These are phyloP conservation scores for Xiphophorus birchmanni DNA, from an alignment of 2,797 vertebrate genomes.

Conservation along the genomic window DNA sequence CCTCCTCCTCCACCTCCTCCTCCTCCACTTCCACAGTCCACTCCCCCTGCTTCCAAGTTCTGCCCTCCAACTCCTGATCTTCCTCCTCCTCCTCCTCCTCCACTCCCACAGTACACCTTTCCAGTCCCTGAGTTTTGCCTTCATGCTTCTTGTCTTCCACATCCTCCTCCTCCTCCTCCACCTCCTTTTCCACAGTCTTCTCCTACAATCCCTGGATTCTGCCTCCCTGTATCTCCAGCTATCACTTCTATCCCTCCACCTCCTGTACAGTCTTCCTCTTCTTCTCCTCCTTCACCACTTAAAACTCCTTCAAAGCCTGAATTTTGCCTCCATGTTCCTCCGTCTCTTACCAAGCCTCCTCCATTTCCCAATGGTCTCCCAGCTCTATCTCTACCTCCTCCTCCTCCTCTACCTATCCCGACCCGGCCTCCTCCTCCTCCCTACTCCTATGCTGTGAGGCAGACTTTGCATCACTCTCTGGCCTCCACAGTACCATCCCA, in stretches of 20 bases:
- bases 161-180: neutral
- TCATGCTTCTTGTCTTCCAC: slow-evolving; percentile 17
- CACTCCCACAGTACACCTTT: slow-evolving; percentile 53
- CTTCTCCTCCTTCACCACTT: slow-evolving; percentile 22
- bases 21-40: slow-evolving; percentile 14
- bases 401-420: slow-evolving; percentile 32
- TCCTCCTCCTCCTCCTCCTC: neutral
- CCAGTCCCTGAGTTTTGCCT: slow-evolving; percentile 73
- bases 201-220: neutral
- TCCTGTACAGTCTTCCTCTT: neutral
- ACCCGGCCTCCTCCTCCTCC: slow-evolving; percentile 54
- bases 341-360: neutral
- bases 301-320: slow-evolving; percentile 53
- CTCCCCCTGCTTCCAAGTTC: neutral
- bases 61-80: neutral
- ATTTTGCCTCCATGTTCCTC: slow-evolving; percentile 54
- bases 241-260: neutral
- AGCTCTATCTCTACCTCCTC: neutral
- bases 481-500: neutral
- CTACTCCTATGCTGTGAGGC: slow-evolving; percentile 48
- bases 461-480: slow-evolving; percentile 24
- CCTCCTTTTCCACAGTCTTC: slow-evolving; percentile 12
- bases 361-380: slow-evolving; percentile 58
- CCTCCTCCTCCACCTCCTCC: slow-evolving; percentile 39
- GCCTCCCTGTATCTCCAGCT: neutral